Evolutionary conservation across 2,888 invertebrate genomes (phyloP), one percentile per base, ranked within the genome.

Genomic region (Sarcophaga rosellei): DNA sequence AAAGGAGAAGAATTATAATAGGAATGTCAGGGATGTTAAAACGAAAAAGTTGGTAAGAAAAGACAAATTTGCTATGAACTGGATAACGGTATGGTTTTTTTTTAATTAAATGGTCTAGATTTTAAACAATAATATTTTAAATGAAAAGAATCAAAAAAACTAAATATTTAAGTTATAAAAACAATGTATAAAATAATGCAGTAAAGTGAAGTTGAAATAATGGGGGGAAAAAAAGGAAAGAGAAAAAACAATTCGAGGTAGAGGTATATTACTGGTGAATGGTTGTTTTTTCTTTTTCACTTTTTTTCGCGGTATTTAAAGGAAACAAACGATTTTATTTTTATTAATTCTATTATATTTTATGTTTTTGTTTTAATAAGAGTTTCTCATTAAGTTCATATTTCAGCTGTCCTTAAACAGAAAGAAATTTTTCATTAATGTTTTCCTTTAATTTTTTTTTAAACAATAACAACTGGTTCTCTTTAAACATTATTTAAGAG

Each of bases 251-350:
- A 35, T 35, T 35, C 1, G 2, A 35, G 35, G 35, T 35, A 8
- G 35, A 35, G 35, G 35, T 35, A 35, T 10, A 35, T 35, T 35
- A 35, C 8, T 35, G 35, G 35, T 35, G 59, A 76, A 44, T 15
- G 44, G 57, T 61, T 66, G 66, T 62, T 81, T 66, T 66, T 81
- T 66, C 68, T 23, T 74, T 78, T 45, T 82, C 82, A 57, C 44
- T 17, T 82, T 82, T 65, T 68, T 44, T n/a, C 20, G 23, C 57
- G 21, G 47, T 69, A 81, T 79, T 70, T 63, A 79, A 78, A 81
- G 74, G 86, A 84, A 86, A 84, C 84, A 86, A 86, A 81, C 81
- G 81, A 79, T 80, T 84, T 84, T 80, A 80, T 75, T 79, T 79
- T 63, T 78, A 12, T 68, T 35, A 35, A 35, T 35, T 35, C 35